These are phyloP conservation scores for Acrossocheilus fasciatus DNA, from an alignment of 2,797 vertebrate genomes.

Conservation along the genomic window DNA sequence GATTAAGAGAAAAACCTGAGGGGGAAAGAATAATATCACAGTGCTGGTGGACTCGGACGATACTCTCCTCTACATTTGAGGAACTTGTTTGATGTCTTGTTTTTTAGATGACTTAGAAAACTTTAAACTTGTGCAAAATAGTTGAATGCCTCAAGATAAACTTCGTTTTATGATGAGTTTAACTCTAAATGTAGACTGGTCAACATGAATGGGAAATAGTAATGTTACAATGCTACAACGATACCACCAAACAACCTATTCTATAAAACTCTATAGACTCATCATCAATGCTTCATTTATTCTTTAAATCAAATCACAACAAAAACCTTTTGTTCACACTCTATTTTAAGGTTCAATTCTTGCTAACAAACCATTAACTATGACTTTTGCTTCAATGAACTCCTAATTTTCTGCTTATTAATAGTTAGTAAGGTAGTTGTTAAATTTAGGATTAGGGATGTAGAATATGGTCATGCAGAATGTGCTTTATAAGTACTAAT, in stretches of 20 bases:
- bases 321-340: neutral
- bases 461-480: no score
- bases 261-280: no score
- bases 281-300: neutral
- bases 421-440: no score
- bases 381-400: no score
- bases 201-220: neutral
- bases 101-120: neutral
- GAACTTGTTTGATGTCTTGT: neutral
- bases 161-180: neutral
- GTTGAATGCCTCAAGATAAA: neutral
- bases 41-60: neutral
- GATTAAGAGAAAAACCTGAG: conserved; percentile 5
- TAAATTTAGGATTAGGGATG: neutral
- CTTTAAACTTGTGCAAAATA: neutral
- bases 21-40: conserved; percentile 10
- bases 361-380: no score
- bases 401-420: no score
- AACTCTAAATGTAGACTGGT: neutral
- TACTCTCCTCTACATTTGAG: neutral
- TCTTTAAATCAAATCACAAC: neutral
- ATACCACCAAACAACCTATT: neutral
- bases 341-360: no score
- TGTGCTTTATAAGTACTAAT: no score
- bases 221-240: neutral